These are phyloP conservation scores for Candoia aspera DNA, from an alignment of 2,113 vertebrate species.

Conservation along the genomic window DNA sequence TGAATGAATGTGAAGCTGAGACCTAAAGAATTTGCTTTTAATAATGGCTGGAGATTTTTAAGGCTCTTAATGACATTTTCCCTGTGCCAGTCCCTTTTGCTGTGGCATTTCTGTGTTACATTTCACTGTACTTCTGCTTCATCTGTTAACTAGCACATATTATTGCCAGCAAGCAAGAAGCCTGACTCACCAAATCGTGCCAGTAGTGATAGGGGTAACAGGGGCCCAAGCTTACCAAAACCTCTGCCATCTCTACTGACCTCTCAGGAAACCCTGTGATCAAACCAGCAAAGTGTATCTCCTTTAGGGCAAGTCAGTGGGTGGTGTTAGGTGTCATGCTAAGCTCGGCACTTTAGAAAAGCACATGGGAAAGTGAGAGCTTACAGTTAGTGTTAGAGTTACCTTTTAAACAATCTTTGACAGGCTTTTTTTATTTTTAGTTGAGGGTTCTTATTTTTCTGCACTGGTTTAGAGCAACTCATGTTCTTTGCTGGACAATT, in stretches of 20 bases:
- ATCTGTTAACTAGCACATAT: not conserved
- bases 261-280: not conserved
- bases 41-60: not conserved
- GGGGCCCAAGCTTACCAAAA: not conserved
- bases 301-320: not conserved
- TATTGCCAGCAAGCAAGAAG: not conserved
- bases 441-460: no score
- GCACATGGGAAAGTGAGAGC: no score
- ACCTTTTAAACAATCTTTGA: no score
- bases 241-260: not conserved
- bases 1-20: not conserved
- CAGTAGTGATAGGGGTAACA: not conserved
- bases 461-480: no score
- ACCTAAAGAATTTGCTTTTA: not conserved
- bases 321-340: not conserved
- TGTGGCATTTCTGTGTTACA: not conserved
- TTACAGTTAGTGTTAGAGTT: no score
- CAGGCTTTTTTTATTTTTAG: no score
- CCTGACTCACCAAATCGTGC: not conserved
- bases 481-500: no score
- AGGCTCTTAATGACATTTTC: not conserved
- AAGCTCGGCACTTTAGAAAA: no score
- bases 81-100: not conserved
- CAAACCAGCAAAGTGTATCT: not conserved
- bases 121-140: not conserved